Evolutionary conservation across 2,888 invertebrate species (phyloP), one percentile per base, ranked within the genome.

Genomic region (Aleiodes leptofemur): DNA sequence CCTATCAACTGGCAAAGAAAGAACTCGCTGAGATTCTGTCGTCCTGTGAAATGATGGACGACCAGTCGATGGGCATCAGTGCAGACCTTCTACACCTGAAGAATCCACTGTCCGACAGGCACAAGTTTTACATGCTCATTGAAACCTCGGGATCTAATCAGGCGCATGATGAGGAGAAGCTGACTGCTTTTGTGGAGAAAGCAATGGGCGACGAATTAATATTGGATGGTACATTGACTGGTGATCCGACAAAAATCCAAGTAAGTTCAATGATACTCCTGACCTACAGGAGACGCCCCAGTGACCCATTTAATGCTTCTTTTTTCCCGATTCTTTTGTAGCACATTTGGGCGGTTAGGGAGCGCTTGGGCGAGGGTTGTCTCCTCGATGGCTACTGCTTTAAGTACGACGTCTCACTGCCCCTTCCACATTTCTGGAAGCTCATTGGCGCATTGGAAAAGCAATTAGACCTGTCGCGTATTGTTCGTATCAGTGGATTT

Each of bases 391-490:
- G 98, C 7, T 98, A 97, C 90, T 94, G 96, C 69, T 98, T 96
- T 90, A 98, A 98, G 88, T 98, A 98, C 87, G 99, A 99, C 88
- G 93, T 99, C 4, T 98, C 98, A 0, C 88, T 99, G 74, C 98
- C 98, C 0, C 90, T 96, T 53, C 90, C 92, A 8, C 90, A 94
- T 73, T 98, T 97, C 90, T 99, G 99, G 89, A 93, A 94, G 16
- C 91, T 98, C 56, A 96, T 98, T 4, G 93, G 94, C 16, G 92
- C 92, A 43, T 92, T 97, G 88, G 90, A 91, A 38, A 90, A 94
- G 77, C 92, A 93, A 75, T 89, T 97, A 69, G 94, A 93, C 0
- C 90, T 92, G 14, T 90, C 92, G 76, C 83, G 87, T n/a, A 92
- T 93, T 6, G 89, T 91, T 0, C 90, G 93, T 79, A 93, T 97